Conservation (phyloP, 2,888 invertebrate species). For the Tuta absoluta region DNA sequence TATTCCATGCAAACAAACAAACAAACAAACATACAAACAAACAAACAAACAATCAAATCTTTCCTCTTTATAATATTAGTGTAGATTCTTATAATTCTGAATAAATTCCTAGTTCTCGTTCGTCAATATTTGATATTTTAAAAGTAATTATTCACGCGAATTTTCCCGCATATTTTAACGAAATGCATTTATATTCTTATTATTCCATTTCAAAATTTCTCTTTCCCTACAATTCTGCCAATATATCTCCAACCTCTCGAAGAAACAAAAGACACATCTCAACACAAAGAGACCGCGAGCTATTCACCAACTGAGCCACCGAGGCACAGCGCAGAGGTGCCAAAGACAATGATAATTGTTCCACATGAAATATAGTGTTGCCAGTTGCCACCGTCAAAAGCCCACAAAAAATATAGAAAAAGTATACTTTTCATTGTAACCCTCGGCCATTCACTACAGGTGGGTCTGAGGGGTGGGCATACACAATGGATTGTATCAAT, state of each 20-base stretch:
- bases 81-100: no score
- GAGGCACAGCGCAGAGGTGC: slow-evolving; percentile 65
- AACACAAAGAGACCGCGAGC: slow-evolving; percentile 51
- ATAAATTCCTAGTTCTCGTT: no score
- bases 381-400: slow-evolving; percentile 78
- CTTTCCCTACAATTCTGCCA: slow-evolving; percentile 16
- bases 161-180: no score
- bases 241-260: slow-evolving; percentile 25
- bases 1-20: no score
- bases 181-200: background rate
- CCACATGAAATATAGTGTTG: slow-evolving; percentile 79
- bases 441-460: slow-evolving; percentile 75
- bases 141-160: no score
- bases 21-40: no score
- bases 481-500: slow-evolving; percentile 74
- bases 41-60: no score
- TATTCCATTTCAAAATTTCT: background rate
- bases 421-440: slow-evolving; percentile 74
- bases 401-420: slow-evolving; percentile 53
- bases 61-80: no score
- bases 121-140: no score
- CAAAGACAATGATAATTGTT: slow-evolving; percentile 81
- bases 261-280: slow-evolving; percentile 45
- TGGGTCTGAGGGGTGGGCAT: slow-evolving; percentile 69
- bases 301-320: slow-evolving; percentile 51